Evolutionary conservation across 2,113 vertebrate genomes (phyloP), one percentile per base, ranked within the genome.

Genomic region (Pitta sordida): DNA sequence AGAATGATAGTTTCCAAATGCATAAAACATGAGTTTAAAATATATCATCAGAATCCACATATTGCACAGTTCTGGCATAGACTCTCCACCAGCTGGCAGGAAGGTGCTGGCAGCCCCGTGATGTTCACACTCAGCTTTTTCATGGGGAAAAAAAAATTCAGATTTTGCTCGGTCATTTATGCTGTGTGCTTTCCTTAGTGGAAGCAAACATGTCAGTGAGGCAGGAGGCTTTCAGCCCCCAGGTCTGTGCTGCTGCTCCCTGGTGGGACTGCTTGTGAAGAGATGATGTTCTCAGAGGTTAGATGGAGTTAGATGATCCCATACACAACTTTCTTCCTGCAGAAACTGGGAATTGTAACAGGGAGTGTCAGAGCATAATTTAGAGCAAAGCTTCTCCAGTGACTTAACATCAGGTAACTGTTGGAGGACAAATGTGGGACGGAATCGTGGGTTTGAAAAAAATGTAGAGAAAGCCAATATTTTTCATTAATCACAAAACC

Each of bases 21-120:
- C 75, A 34, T 69, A 55, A 70, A 93, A 62, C 55, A 27, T 6
- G 46, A 63, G 52, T 85, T 90, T 76, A 67, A 70, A 86, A 84
- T 43, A 36, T 18, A 71, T 95, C 63, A 55, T 55, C 65, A 68
- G 56, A 59, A 27, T 2, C 32, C 39, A 60, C 83, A 85, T 37
- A 90, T 48, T 83, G 62, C 79, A 16, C 71, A 67, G 58, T 32
- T 27, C 78, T 74, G 71, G 75, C 81, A 67, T 1, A 5, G 60
- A 64, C 67, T 32, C 2, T 23, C 75, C 82, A n/a, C 83, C 83
- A 93, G 81, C 58, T 76, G 96, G 91, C 88, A 91, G 91, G 79
- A 95, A 53, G 90, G 76, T 95, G 48, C 86, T 80, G 55, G 80
- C 69, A 58, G 94, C 80, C n/a, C 63, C 10, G n/a, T 0, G 1